Evolutionary conservation across 1,140 invertebrate species (phyloP), one percentile per base, ranked within the genome.

Genomic region (Trichogramma pretiosum): DNA sequence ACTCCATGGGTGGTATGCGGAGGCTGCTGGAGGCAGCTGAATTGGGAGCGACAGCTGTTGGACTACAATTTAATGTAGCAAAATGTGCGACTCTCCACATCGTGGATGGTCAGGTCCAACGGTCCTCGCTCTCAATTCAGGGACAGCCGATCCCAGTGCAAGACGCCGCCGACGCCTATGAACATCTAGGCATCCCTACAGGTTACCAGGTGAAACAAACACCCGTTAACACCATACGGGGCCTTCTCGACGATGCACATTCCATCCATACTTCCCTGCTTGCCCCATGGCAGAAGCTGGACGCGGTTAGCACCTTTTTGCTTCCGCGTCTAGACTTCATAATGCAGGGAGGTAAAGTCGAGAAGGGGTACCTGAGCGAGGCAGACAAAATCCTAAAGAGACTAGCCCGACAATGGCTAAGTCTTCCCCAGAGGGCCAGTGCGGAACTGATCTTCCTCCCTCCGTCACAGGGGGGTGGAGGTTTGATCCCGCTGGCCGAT

Each of bases 261-360:
- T 32, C 19, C 5, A 26, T 67, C 0, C 48, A 62, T 42, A 5
- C 8, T 0, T 58, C 56, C 1, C 38, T 58, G 2, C 60, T 68
- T 1, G 60, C 65, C 2, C 65, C 64, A 1, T 69, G 70, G 64
- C 67, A 70, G 50, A 67, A 67, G 42, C 24, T 68, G 3, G 65
- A 72, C 24, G 59, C 62, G 0, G 9, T 62, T 3, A 56, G 46
- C 0, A 62, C 58, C 0, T 71, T 68, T 37, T 45, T 72, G 0
- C 17, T 67, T 21, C 59, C 68, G 0, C 28, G 55, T 5, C 35
- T 68, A 0, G 53, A 59, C 37, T 70, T 66, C 33, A 19, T 58
- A 10, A 44, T 67, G 30, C 30, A 61, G 13, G 56, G 57, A 3
- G 49, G 43, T 5, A 19, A 36, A 0, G 23, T 64, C 11, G 16